phyloP scores from a whole-genome alignment of 2,797 vertebrate species.

The Pangasius krempfi region DNA sequence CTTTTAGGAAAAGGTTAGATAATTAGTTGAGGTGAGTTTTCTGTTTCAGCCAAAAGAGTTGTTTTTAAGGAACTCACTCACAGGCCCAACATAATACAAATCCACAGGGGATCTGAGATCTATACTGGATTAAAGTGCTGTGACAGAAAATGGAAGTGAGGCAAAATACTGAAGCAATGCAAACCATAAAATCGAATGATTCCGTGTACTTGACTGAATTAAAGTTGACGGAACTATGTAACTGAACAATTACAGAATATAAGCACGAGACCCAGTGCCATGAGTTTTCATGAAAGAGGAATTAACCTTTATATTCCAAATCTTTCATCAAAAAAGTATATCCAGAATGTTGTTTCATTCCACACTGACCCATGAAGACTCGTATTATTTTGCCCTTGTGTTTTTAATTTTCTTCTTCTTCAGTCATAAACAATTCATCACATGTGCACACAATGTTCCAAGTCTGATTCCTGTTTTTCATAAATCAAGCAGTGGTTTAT shows the following conservation, averaged over 20 bases:
- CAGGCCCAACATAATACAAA: constrained; percentile 18
- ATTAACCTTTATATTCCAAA: constrained; percentile 24
- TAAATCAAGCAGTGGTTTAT: constrained; percentile 44
- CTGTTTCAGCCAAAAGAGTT: constrained; percentile 14
- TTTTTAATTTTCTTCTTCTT: constrained; percentile 39
- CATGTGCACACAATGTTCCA: constrained; percentile 23
- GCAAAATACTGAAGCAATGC: constrained; percentile 26
- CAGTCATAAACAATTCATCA: constrained; percentile 38
- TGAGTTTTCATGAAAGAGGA: constrained; percentile 11
- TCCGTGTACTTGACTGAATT: constrained; percentile 19
- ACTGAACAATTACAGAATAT: constrained; percentile 16
- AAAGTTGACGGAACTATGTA: constrained; percentile 35
- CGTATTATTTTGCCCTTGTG: not conserved
- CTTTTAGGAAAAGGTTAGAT: constrained; percentile 23
- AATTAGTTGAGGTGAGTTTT: constrained; percentile 15
- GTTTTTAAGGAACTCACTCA: constrained; percentile 30
- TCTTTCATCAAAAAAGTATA: constrained; percentile 3
- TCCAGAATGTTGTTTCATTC: constrained; percentile 17
- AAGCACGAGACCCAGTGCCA: not conserved
- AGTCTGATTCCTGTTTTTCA: constrained; percentile 39
- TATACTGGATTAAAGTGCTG: constrained; percentile 25
- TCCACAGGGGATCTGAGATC: constrained; percentile 28
- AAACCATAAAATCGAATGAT: constrained; percentile 13
- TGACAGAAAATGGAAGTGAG: constrained; percentile 23
- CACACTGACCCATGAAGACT: constrained; percentile 25